Conservation (phyloP, 2,113 vertebrate species). For the Hippocampus mohnikei region DNA sequence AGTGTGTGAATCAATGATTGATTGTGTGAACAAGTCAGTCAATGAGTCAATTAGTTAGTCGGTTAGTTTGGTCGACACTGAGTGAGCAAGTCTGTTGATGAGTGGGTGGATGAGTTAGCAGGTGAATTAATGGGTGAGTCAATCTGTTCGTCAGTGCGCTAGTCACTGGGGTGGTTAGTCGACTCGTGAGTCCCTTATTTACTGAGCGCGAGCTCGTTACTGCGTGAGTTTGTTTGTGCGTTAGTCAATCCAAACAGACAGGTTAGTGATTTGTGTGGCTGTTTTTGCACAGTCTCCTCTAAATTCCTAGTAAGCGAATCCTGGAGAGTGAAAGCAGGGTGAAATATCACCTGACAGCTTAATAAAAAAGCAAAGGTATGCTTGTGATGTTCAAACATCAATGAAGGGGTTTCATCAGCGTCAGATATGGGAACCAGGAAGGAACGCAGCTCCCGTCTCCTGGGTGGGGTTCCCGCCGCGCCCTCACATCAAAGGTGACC, state of each 20-base stretch:
- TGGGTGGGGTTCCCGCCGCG: conserved; percentile 38
- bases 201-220: too few relatives aligned
- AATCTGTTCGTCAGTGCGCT: too few relatives aligned
- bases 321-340: background rate
- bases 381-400: conserved; percentile 35
- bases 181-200: too few relatives aligned
- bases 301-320: background rate
- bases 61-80: too few relatives aligned
- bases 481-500: conserved; percentile 52
- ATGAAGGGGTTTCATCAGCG: conserved; percentile 37
- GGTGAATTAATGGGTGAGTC: too few relatives aligned
- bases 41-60: background rate
- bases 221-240: too few relatives aligned
- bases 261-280: too few relatives aligned
- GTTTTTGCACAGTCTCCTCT: background rate
- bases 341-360: conserved; percentile 7
- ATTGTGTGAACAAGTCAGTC: background rate
- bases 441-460: conserved; percentile 21
- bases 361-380: conserved; percentile 5
- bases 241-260: background rate
- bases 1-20: background rate
- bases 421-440: conserved; percentile 33
- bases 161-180: too few relatives aligned
- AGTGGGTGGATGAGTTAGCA: too few relatives aligned
- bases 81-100: too few relatives aligned